These are phyloP conservation scores for Entomobrya multifasciata DNA, from an alignment of 2,888 invertebrate genomes.

Conservation along the genomic window DNA sequence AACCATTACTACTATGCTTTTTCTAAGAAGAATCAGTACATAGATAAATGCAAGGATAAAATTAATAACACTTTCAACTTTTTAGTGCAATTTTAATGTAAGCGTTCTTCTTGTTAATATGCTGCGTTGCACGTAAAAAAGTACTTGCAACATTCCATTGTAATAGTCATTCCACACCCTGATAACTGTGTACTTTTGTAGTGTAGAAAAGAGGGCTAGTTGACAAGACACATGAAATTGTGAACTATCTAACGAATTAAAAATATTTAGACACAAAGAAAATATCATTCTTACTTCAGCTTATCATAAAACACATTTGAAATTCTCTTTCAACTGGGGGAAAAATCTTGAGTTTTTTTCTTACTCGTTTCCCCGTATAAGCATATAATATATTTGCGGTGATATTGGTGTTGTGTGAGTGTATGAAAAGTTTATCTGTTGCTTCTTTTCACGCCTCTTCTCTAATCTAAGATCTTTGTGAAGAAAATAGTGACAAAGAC, in stretches of 20 bases:
- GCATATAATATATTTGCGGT: too few species aligned
- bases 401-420: too few species aligned
- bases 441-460: constrained; percentile 6
- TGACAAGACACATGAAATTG: neutral
- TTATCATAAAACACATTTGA: too few species aligned
- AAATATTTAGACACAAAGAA: too few species aligned
- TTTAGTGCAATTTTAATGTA: constrained; percentile 6
- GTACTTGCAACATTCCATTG: constrained; percentile 3
- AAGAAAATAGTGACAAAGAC: constrained; percentile 32
- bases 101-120: neutral
- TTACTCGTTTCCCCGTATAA: too few species aligned
- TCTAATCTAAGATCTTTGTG: neutral
- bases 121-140: neutral
- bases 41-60: neutral
- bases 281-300: too few species aligned
- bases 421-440: neutral
- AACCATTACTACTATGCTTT: too few species aligned
- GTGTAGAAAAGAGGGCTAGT: neutral
- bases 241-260: too few species aligned
- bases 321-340: too few species aligned
- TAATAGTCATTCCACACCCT: constrained; percentile 25
- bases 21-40: too few species aligned
- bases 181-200: neutral
- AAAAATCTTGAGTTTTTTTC: too few species aligned
- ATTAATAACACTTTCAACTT: neutral